phyloP scores from a whole-genome alignment of 2,113 vertebrate species.

The Sturnira hondurensis region DNA sequence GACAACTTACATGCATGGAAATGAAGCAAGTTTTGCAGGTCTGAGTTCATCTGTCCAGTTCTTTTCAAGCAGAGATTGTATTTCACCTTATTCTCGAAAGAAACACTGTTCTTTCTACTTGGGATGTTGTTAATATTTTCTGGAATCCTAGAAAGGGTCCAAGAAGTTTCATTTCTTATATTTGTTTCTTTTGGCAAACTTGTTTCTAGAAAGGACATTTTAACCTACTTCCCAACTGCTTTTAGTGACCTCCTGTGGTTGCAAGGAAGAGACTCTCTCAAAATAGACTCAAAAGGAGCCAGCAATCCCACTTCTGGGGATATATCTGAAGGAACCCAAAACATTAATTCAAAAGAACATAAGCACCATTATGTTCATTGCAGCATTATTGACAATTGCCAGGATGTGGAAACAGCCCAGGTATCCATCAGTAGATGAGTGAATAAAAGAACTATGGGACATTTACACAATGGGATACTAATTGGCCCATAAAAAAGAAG shows the following conservation, averaged over 20 bases:
- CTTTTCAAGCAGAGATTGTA: neutral
- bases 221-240: neutral
- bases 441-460: too few species aligned
- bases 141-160: neutral
- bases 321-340: too few species aligned
- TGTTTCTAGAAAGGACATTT: conserved; percentile 12
- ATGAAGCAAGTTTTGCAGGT: neutral
- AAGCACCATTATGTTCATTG: too few species aligned
- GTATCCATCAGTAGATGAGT: too few species aligned
- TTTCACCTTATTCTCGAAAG: neutral
- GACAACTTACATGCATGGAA: neutral
- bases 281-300: neutral
- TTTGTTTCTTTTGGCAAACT: neutral
- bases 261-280: neutral
- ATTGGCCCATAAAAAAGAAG: too few species aligned
- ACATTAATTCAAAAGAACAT: too few species aligned
- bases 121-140: neutral
- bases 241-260: neutral
- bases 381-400: too few species aligned
- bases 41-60: neutral
- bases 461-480: too few species aligned
- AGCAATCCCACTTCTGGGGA: too few species aligned
- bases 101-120: neutral
- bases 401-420: too few species aligned
- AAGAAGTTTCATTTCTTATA: neutral